phyloP scores from a whole-genome alignment of 1,140 invertebrate genomes.

The Sycophaga agraensis region DNA sequence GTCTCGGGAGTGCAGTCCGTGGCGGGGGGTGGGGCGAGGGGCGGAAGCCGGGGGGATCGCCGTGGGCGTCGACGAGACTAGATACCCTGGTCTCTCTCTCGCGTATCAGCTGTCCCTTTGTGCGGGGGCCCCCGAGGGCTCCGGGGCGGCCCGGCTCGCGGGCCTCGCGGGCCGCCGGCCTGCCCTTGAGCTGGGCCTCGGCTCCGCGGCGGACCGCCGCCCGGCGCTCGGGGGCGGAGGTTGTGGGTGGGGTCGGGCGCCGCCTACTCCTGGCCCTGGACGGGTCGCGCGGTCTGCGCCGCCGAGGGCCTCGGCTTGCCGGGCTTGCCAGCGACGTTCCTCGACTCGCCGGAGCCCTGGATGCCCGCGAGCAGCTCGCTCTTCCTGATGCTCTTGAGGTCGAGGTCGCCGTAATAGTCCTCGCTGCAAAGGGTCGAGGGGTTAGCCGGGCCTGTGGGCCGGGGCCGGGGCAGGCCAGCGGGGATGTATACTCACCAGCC shows the following conservation, averaged over 20 bases:
- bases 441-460: too few species aligned
- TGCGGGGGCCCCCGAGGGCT: too few species aligned
- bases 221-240: too few species aligned
- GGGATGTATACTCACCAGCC: constrained; percentile 96
- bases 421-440: constrained; percentile 68
- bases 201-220: too few species aligned
- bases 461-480: too few species aligned
- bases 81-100: constrained; percentile 30
- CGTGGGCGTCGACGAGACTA: constrained; percentile 13
- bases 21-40: too few species aligned
- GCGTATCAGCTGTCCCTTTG: too few species aligned
- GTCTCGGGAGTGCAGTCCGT: too few species aligned
- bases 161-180: too few species aligned
- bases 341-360: constrained; percentile 63
- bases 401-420: constrained; percentile 94
- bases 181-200: too few species aligned
- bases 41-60: constrained; percentile 7
- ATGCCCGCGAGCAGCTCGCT: constrained; percentile 82
- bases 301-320: constrained; percentile 61
- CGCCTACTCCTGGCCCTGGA: constrained; percentile 30
- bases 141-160: too few species aligned
- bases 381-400: constrained; percentile 90
- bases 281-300: constrained; percentile 15
- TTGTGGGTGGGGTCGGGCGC: background rate
- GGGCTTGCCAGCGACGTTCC: constrained; percentile 51